Percentiles rank a stretch among this genome's conserved stretches.
These are phyloP conservation scores for Zygogramma bicolorata DNA, from an alignment of 2,888 invertebrate species.

Conservation along the genomic window DNA sequence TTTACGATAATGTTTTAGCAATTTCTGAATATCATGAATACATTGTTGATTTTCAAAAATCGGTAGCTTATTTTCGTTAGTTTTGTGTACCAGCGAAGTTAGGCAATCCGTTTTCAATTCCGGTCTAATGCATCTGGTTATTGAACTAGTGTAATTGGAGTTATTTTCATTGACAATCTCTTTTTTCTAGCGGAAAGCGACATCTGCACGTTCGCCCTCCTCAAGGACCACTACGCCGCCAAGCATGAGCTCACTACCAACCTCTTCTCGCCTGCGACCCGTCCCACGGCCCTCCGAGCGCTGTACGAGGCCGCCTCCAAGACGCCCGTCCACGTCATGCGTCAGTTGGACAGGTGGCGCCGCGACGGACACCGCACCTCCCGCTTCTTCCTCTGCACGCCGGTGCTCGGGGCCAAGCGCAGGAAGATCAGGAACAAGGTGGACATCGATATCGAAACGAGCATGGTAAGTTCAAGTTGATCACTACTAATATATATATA, in stretches of 20 bases:
- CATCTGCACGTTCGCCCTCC: constrained; percentile 86
- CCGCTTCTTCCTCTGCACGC: constrained; percentile 83
- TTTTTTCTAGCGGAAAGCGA: constrained; percentile 85
- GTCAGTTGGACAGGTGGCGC: constrained; percentile 76
- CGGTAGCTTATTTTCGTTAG: too few species aligned
- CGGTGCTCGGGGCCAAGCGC: constrained; percentile 80
- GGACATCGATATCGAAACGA: constrained; percentile 88
- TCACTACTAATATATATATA: too few species aligned
- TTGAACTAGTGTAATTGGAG: too few species aligned
- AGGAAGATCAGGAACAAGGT: constrained; percentile 77
- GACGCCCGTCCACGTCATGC: constrained; percentile 74
- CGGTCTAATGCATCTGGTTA: too few species aligned
- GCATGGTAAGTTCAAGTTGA: constrained; percentile 82
- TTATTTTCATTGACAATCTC: too few species aligned
- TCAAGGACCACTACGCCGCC: constrained; percentile 82
- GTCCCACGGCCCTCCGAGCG: constrained; percentile 78
- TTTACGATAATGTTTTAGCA: too few species aligned
- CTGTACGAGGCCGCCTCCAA: constrained; percentile 84
- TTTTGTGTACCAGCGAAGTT: too few species aligned
- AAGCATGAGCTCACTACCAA: constrained; percentile 77
- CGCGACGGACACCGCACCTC: constrained; percentile 75
- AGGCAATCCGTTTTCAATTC: too few species aligned
- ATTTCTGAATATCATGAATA: too few species aligned
- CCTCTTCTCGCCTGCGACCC: constrained; percentile 81
- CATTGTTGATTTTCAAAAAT: too few species aligned